Base-by-base conservation (phyloP, 2,888 invertebrate species). In the Pheosia tremula region DNA sequence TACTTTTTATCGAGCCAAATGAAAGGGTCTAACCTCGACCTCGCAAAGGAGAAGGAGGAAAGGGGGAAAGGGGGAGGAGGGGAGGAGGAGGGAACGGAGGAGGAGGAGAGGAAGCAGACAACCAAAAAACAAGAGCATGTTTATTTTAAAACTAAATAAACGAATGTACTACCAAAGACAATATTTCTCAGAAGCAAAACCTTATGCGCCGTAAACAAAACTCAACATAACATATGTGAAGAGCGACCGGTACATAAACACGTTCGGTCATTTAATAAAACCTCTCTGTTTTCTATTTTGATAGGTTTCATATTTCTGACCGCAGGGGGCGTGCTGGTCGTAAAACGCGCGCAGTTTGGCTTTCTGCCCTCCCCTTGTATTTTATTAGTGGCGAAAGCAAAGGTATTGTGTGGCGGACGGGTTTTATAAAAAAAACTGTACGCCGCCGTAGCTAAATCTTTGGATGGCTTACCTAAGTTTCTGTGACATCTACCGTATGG, bases 251-350 rank as follows among this genome's bases (percentile, higher is more conserved):
- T 76, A 73, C 75, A 80, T 81, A 80, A 82, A 84, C 80, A 81
- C 77, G 69, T 72, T 69, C 75, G 83, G 83, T 82, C 82, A 86
- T 84, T 84, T 77, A 79, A 78, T 82, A 84, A 81, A 82, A 79
- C 79, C 81, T 79, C 79, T 78, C 78, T 77, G 79, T 82, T 81
- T 82, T 83, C 80, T 81, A 80, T 83, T 84, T 82, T 83, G 86
- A 87, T 84, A 87, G 84, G 85, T 88, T 86, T 83, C 84, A 89
- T 88, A 87, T 85, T 81, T 86, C 80, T 84, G 86, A 78, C 85
- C 81, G 81, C 84, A 75, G 87, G 84, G 87, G 85, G 84, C 75
- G 77, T 66, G 62, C 60, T 58, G 68, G 62, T 82, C 85, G 81
- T 85, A 85, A 85, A 87, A 72, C 74, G 72, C 70, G 75, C 76